Percentiles rank a stretch among this genome's conserved stretches.
Evolutionary conservation across 1,140 invertebrate species (phyloP).

Genomic region (Portunus trituberculatus): DNA sequence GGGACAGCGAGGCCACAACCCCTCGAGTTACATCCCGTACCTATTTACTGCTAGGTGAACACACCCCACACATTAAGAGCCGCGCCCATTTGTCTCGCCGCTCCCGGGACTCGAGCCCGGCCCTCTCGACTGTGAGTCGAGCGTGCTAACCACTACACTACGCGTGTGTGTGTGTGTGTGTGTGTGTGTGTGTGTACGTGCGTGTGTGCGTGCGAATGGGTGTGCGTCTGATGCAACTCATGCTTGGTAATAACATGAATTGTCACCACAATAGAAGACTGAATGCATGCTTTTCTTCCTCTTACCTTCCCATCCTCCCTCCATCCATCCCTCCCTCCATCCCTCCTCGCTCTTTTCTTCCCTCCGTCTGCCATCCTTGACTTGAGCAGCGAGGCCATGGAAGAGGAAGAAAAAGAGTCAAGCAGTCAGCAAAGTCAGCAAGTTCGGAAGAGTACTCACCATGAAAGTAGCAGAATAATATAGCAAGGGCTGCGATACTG

Average conservation of each 20-base stretch:
- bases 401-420: too few relatives aligned
- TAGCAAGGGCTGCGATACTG: not conserved
- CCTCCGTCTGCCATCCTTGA: not conserved
- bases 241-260: too few relatives aligned
- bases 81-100: too few relatives aligned
- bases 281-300: not conserved
- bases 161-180: conserved; percentile 18
- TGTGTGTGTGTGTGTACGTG: not conserved
- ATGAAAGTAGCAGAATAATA: not conserved
- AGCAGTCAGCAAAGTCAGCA: too few relatives aligned
- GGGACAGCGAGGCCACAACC: too few relatives aligned
- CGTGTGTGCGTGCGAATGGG: not conserved
- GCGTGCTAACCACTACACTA: not conserved
- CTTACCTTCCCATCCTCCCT: not conserved
- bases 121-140: too few relatives aligned
- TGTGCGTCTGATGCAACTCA: not conserved
- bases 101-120: too few relatives aligned
- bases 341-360: not conserved
- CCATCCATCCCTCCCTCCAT: not conserved
- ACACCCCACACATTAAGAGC: too few relatives aligned
- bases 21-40: too few relatives aligned
- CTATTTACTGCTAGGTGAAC: too few relatives aligned
- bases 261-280: too few relatives aligned
- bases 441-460: not conserved
- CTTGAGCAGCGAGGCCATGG: not conserved